Evolutionary conservation across 2,797 vertebrate genomes (phyloP), one percentile per base, ranked within the genome.

Genomic region (Helicolenus hilgendorfi): DNA sequence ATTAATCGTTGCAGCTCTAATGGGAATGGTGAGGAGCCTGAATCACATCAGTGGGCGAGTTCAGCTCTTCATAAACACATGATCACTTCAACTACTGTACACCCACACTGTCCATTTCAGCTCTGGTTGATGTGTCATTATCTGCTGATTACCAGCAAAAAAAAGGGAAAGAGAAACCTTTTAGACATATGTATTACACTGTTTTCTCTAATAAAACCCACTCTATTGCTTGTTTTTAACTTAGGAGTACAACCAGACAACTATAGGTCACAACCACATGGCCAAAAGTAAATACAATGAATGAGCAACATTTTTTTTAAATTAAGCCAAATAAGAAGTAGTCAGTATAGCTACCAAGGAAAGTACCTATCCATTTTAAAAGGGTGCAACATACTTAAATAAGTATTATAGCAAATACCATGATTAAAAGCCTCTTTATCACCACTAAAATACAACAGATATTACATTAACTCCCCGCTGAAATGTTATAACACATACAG

Each of bases 21-120:
- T 49, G 45, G 18, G 56, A 64, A 35, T 9, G 5, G 29, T 36
- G 62, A 65, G 33, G 79, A 91, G 67, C 41, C 15, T 89, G 87
- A 93, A 83, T 93, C 90, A 87, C 82, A 79, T 11, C 59, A 77
- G 77, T 18, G 64, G 24, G 62, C 35, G 36, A 73, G 60, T 31
- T 77, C 75, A 75, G 72, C 72, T 72, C 83, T 10, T 83, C 77
- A 87, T 69, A 56, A 92, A 77, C 85, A 89, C 90, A 91, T 83
- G 82, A 90, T 69, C 41, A 26, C 55, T 81, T 81, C 9, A 84
- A 13, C 45, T 55, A 73, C 49, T 45, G 15, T 1, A n/a, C 89
- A 60, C 84, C 68, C 85, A 41, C 90, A 22, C 71, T 7, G 69
- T 11, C 31, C 65, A 67, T 24, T 67, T 67, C 63, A 56, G 41